A percentile compares a stretch with the other conserved stretches of the same genome.
Evolutionary conservation across 2,113 vertebrate genomes (phyloP).

Genomic region (Noctilio leporinus): DNA sequence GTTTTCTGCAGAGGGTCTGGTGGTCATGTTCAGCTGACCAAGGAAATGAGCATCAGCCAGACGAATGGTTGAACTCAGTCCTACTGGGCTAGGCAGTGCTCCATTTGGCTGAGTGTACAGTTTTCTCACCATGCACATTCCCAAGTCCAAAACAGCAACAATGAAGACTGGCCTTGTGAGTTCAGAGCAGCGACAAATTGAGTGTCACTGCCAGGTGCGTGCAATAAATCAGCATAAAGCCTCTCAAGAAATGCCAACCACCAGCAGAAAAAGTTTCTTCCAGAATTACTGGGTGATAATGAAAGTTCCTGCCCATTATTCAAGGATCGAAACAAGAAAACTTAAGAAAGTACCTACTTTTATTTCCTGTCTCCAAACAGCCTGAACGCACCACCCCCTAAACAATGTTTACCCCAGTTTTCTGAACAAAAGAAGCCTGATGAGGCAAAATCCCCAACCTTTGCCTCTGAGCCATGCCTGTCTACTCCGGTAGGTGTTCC

Average conservation of each 20-base stretch:
- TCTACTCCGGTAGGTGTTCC: fast-evolving
- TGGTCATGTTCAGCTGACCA: background rate
- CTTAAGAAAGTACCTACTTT: background rate
- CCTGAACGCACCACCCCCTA: background rate
- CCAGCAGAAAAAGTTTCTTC: background rate
- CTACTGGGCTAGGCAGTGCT: background rate
- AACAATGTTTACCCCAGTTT: background rate
- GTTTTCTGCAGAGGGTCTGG: background rate
- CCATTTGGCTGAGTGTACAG: background rate
- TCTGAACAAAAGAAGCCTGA: background rate
- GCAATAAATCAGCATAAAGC: background rate
- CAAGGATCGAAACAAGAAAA: background rate
- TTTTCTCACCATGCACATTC: background rate
- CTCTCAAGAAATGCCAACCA: background rate
- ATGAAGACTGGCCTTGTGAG: background rate
- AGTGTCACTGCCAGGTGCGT: background rate
- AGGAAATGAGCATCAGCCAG: background rate
- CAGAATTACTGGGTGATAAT: background rate
- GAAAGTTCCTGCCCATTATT: background rate
- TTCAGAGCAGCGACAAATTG: background rate
- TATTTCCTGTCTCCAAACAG: background rate
- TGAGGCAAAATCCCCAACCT: background rate
- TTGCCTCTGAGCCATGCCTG: background rate
- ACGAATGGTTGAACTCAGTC: background rate
- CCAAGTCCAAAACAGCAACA: background rate